A percentile compares a stretch with the other conserved stretches of the same genome.
Conservation (phyloP, 2,113 vertebrate species). For the Varanus komodoensis region DNA sequence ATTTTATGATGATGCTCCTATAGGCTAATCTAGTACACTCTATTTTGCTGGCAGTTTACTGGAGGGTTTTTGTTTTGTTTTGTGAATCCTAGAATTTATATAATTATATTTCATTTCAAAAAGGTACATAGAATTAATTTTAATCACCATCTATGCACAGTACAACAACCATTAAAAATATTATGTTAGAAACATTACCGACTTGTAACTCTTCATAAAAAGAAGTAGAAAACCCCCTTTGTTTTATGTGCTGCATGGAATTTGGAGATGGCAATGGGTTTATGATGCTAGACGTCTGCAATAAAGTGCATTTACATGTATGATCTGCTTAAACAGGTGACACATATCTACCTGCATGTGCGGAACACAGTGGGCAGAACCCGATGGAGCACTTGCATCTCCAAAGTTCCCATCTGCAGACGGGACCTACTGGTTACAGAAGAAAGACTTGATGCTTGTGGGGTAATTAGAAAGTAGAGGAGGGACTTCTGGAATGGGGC, state of each 20-base stretch:
- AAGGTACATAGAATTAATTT: background rate
- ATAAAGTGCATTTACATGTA: background rate
- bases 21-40: background rate
- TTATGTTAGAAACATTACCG: background rate
- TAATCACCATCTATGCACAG: background rate
- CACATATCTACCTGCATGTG: background rate
- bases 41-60: background rate
- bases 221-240: background rate
- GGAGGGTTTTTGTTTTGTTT: background rate
- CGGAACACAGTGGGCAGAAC: background rate
- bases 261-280: background rate
- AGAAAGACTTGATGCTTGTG: too few relatives aligned
- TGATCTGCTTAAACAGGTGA: slow-evolving; percentile 10
- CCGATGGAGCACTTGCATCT: too few relatives aligned
- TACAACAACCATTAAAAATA: background rate
- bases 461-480: too few relatives aligned
- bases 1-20: background rate
- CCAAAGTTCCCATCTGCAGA: too few relatives aligned
- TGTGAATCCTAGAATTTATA: background rate
- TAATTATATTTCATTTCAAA: background rate
- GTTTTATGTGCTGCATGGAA: background rate
- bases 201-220: slow-evolving; percentile 22
- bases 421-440: too few relatives aligned
- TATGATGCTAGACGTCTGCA: slow-evolving; percentile 18
- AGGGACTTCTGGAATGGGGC: too few relatives aligned